These are phyloP conservation scores for Potamarius usumacintae DNA, from an alignment of 2,113 vertebrate genomes.

Conservation along the genomic window DNA sequence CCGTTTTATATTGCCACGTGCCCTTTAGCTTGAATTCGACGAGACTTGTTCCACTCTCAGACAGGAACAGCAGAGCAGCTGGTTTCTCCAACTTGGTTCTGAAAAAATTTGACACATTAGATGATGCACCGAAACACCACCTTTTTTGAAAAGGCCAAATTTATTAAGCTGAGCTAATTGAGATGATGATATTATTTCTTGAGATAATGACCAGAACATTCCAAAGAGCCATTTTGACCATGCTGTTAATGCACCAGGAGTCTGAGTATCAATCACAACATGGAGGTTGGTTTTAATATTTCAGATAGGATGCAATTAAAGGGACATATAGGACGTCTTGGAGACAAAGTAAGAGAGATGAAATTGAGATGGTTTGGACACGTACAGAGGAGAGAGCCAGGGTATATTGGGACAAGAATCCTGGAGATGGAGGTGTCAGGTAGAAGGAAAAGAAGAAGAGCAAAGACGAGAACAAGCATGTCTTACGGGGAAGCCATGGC, in stretches of 20 bases:
- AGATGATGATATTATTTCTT: background rate
- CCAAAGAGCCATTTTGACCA: background rate
- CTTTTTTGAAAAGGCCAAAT: background rate
- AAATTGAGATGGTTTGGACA: too few species aligned
- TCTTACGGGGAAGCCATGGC: too few species aligned
- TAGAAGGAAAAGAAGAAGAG: too few species aligned
- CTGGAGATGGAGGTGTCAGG: too few species aligned
- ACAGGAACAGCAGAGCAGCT: background rate
- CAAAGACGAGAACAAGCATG: too few species aligned
- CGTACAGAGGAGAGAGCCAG: too few species aligned
- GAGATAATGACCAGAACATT: background rate
- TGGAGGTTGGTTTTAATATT: background rate
- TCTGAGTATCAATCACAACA: too few species aligned
- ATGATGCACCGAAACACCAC: background rate
- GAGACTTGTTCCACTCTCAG: background rate
- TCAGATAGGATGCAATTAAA: too few species aligned
- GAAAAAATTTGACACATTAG: background rate
- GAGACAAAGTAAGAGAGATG: too few species aligned
- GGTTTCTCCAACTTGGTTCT: background rate
- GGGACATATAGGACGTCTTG: too few species aligned
- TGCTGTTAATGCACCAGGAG: background rate
- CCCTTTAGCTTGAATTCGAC: conserved; percentile 11
- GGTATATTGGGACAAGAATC: too few species aligned
- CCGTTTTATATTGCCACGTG: conserved; percentile 23
- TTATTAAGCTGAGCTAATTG: background rate